Evolutionary conservation across 2,797 vertebrate genomes (phyloP), one percentile per base, ranked within the genome.

Genomic region (Astyanax mexicanus): DNA sequence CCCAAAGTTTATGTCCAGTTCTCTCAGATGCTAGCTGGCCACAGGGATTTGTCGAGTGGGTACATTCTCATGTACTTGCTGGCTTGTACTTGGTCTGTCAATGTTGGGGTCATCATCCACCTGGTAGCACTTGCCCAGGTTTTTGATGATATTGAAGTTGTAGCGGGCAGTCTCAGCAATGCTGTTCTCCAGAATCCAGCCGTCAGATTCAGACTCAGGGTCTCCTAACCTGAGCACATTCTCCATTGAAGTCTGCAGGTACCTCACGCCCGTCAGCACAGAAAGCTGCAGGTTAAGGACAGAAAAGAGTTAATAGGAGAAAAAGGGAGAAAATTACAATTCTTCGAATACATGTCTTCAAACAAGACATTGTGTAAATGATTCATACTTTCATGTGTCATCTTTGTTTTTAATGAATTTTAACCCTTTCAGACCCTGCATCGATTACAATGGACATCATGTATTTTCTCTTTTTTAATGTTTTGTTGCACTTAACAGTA

Each of bases 221-320:
- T 96, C 92, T 40, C 91, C 92, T 3, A 91, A 80, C 4, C 90
- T 86, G 3, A 95, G 89, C 6, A 95, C 87, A 0, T 95, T 97
- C 84, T 94, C 94, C 94, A 96, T 95, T 79, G 95, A 91, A 0
- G 96, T 97, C 90, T 97, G 96, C 49, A 97, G 93, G 85, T 96
- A 97, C 3, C 95, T 92, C 1, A 96, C 94, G 0, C 95, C 96
- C 0, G 90, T 94, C 60, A 96, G 91, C 25, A 97, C 95, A 60
- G 92, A 92, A 57, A 96, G 88, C 96, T 97, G 86, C 2, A 80
- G 69, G 17, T n/a, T 6, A 67, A n/a, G 19, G 13, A 29, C 1
- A 27, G 29, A 52, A 68, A 35, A 51, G 12, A 51, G 4, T 5
- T 47, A 37, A 52, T 15, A 9, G 5, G 5, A 21, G 29, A 38